A percentile compares a stretch with the other conserved stretches of the same genome.
Conservation (phyloP, 2,888 invertebrate species). For the Amaurobius ferox region DNA sequence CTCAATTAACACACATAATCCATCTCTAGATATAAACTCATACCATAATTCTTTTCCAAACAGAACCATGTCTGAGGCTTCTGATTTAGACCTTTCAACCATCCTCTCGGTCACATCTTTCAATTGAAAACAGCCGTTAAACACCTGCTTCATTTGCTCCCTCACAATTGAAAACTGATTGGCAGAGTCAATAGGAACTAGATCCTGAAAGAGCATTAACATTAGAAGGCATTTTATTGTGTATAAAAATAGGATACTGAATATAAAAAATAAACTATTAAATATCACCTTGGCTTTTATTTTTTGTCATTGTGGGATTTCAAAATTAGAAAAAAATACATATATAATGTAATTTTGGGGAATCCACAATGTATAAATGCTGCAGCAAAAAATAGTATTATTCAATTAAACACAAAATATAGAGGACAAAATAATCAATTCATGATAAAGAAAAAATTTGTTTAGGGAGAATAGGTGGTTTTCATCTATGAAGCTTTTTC, state of each 20-base stretch:
- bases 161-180: conserved; percentile 77
- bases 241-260: not conserved
- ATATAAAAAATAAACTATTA: not conserved
- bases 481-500: no score
- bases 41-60: conserved; percentile 78
- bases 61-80: conserved; percentile 77
- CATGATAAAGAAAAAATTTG: no score
- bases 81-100: conserved; percentile 76
- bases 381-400: no score
- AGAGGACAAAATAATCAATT: no score
- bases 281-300: not conserved
- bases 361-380: no score
- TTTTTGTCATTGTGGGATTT: not conserved
- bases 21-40: no score
- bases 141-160: conserved; percentile 77
- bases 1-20: no score
- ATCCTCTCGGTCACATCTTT: conserved; percentile 77
- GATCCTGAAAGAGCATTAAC: conserved; percentile 76
- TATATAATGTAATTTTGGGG: no score
- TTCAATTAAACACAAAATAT: no score
- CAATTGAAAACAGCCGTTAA: conserved; percentile 76
- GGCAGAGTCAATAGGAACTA: conserved; percentile 78
- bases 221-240: not conserved
- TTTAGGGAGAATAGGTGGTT: no score
- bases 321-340: no score